Conservation (phyloP, 2,797 vertebrate genomes). For the Paratrypauchen microcephalus region DNA sequence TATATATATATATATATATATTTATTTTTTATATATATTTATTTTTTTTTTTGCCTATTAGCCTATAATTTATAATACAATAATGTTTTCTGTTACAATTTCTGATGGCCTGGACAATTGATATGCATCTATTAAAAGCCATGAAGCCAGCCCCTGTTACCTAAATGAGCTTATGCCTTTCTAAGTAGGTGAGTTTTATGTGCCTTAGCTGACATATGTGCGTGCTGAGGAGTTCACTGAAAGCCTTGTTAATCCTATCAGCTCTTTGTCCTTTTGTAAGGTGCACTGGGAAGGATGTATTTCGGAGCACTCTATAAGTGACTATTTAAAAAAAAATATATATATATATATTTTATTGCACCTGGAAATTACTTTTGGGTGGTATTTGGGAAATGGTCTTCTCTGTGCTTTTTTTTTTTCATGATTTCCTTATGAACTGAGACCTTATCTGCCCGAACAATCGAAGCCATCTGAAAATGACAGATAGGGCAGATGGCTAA, state of each 20-base stretch:
- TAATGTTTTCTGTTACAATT: not conserved
- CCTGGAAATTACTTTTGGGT: slow-evolving; percentile 22
- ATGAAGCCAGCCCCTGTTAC: slow-evolving; percentile 79
- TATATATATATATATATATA: too few relatives aligned
- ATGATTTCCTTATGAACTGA: slow-evolving; percentile 20
- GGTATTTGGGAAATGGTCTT: slow-evolving; percentile 53
- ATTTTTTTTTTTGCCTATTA: too few relatives aligned
- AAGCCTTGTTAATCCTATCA: slow-evolving; percentile 84
- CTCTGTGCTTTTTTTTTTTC: slow-evolving; percentile 50
- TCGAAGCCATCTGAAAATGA: slow-evolving; percentile 65
- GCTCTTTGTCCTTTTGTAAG: slow-evolving; percentile 62
- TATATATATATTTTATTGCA: slow-evolving; percentile 41
- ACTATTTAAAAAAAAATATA: slow-evolving; percentile 39
- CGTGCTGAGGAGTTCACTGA: slow-evolving; percentile 73
- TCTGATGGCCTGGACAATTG: slow-evolving; percentile 26
- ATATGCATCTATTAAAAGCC: slow-evolving; percentile 71
- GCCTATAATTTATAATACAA: too few relatives aligned
- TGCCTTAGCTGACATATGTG: slow-evolving; percentile 85
- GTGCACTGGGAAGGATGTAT: slow-evolving; percentile 34
- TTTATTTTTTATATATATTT: too few relatives aligned
- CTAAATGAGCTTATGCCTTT: slow-evolving; percentile 92
- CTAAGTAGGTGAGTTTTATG: slow-evolving; percentile 76
- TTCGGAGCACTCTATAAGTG: slow-evolving; percentile 31
- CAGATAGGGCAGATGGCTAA: slow-evolving; percentile 70
- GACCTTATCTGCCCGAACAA: slow-evolving; percentile 43